Percentiles rank a stretch among this genome's conserved stretches.
Conservation (phyloP, 2,888 invertebrate genomes). For the Rhamphomyia laevipes region DNA sequence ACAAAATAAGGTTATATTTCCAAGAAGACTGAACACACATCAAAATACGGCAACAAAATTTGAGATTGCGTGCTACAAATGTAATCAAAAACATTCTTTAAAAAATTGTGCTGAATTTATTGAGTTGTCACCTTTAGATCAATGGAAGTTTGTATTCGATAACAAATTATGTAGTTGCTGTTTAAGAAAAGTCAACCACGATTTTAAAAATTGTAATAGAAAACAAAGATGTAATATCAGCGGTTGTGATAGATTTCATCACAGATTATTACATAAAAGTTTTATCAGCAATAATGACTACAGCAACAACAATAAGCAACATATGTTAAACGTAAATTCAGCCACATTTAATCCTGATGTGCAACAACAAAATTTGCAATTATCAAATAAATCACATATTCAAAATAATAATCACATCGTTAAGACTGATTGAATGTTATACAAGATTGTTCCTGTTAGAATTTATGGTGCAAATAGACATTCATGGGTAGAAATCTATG, state of each 20-base stretch:
- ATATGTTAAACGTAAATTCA: background rate
- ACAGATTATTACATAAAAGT: background rate
- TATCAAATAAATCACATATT: background rate
- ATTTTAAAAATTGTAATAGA: background rate
- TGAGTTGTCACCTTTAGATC: background rate
- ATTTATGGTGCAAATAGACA: slow-evolving; percentile 1
- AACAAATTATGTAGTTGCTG: background rate
- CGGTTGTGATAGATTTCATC: background rate
- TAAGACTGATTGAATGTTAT: background rate
- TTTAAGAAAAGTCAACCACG: background rate
- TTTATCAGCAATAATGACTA: too few relatives aligned
- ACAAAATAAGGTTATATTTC: background rate
- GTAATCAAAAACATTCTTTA: background rate
- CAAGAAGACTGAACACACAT: background rate
- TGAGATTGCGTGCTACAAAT: background rate
- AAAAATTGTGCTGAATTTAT: background rate
- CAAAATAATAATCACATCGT: background rate
- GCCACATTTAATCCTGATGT: background rate
- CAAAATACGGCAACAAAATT: background rate
- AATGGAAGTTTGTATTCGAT: background rate
- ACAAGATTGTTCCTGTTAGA: slow-evolving; percentile 9
- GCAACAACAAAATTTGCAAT: background rate
- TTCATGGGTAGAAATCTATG: background rate
- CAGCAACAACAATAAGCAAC: too few relatives aligned
- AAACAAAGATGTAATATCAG: background rate